Conservation (phyloP, 2,113 vertebrate species). For the Callopanchax toddi region DNA sequence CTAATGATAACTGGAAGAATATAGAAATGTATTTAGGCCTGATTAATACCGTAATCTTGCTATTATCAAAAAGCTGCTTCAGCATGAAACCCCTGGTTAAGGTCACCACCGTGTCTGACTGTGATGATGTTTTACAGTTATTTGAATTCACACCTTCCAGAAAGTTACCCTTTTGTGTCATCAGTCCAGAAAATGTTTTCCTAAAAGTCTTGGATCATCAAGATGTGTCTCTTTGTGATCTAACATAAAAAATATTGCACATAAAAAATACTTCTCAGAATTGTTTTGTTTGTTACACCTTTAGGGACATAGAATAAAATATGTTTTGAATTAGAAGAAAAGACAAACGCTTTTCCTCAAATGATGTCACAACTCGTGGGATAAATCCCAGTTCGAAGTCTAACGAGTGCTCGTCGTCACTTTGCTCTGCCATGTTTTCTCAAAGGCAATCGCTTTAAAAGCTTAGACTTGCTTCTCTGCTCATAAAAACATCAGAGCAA, state of each 20-base stretch:
- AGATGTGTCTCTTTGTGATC: background rate
- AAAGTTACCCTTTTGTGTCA: too few relatives aligned
- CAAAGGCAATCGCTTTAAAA: conserved; percentile 50
- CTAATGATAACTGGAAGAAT: too few relatives aligned
- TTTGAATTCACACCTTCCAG: too few relatives aligned
- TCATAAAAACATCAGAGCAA: conserved; percentile 48
- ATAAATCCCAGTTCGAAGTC: conserved; percentile 34
- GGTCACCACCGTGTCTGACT: too few relatives aligned
- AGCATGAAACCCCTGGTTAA: too few relatives aligned
- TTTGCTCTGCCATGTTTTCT: conserved; percentile 29
- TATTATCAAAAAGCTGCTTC: too few relatives aligned
- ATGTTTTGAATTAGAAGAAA: conserved; percentile 10
- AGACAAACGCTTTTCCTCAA: conserved; percentile 6
- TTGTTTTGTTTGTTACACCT: background rate
- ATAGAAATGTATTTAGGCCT: too few relatives aligned
- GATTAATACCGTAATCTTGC: too few relatives aligned
- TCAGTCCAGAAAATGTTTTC: too few relatives aligned
- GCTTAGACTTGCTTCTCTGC: conserved; percentile 43
- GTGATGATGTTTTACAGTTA: too few relatives aligned
- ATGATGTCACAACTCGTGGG: conserved; percentile 9
- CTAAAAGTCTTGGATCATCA: too few relatives aligned
- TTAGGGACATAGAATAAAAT: background rate
- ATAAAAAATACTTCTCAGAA: background rate
- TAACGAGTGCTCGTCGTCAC: conserved; percentile 26
- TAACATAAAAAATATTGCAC: background rate